These are phyloP conservation scores for Tuberolachnus salignus DNA, from an alignment of 2,888 invertebrate genomes.

Conservation along the genomic window DNA sequence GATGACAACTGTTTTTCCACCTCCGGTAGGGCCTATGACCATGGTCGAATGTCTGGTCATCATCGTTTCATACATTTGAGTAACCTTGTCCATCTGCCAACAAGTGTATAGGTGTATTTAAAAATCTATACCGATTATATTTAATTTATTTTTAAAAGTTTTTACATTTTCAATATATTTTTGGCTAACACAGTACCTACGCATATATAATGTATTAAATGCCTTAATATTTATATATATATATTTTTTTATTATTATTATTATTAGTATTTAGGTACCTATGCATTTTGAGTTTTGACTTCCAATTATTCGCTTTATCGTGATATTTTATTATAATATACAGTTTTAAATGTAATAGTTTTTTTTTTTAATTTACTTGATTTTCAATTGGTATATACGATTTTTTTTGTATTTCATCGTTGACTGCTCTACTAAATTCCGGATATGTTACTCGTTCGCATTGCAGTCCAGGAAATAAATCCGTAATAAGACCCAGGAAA, in stretches of 20 bases:
- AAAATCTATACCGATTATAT: too few species aligned
- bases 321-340: not conserved
- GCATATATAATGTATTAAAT: too few species aligned
- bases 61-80: constrained; percentile 93
- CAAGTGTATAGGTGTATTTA: too few species aligned
- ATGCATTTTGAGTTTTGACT: too few species aligned
- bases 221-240: too few species aligned
- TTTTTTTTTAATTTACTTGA: too few species aligned
- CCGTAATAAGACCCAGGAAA: constrained; percentile 84
- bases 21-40: constrained; percentile 91
- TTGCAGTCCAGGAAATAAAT: constrained; percentile 88
- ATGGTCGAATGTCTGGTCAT: constrained; percentile 91
- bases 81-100: constrained; percentile 79
- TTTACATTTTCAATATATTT: too few species aligned
- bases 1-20: constrained; percentile 87
- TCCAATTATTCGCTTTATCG: not conserved
- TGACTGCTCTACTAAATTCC: constrained; percentile 81
- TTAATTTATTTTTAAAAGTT: not conserved
- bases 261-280: too few species aligned
- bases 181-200: too few species aligned
- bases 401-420: constrained; percentile 68
- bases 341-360: not conserved
- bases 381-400: constrained; percentile 9
- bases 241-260: too few species aligned
- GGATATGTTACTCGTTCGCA: constrained; percentile 88